Evolutionary conservation across 1,140 invertebrate genomes (phyloP), one percentile per base, ranked within the genome.

Genomic region (Gonatopus flavifemur): DNA sequence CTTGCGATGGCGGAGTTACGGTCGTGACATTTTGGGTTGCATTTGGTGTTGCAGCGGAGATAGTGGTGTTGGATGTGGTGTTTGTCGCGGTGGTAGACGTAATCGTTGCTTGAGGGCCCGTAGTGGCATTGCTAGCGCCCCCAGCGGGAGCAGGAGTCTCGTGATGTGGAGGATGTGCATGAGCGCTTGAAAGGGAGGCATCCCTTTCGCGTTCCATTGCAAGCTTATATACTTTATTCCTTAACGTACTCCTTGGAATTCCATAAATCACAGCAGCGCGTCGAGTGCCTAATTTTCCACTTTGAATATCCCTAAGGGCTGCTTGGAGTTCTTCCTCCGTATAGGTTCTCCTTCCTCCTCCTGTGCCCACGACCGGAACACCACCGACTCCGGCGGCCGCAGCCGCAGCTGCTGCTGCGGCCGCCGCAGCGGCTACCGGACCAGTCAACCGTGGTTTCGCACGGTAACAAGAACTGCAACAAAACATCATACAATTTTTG

Each of bases 221-320:
- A 64, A 93, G 79, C 73, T 94, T 95, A 81, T 91, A 95, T 62
- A 91, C 86, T 81, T 98, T 98, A 79, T 97, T 97, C 32, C 94
- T 83, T 5, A 98, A 82, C 2, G 94, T 97, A 43, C 94, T 96
- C 43, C 95, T 83, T 3, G 95, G 95, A 69, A 98, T 96, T 48
- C 94, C 93, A 74, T 98, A 98, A 52, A 96, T 88, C 21, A 93
- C 92, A 25, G 95, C 91, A 1, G 94, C 94, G 50, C 95, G 83
- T 24, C 94, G 79, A 1, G 93, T 96, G 37, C 93, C 94, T 47
- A 98, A 80, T 70, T 93, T 91, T 4, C 93, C 94, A 67, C 87
- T 90, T 69, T 94, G 88, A 64, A 98, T 96, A 74, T 97, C 94
- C 52, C 90, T 82, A 33, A 98, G 82, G 7, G 94, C 94, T 12